Base-by-base conservation (phyloP, 2,888 invertebrate species). In the Bugulina stolonifera region DNA sequence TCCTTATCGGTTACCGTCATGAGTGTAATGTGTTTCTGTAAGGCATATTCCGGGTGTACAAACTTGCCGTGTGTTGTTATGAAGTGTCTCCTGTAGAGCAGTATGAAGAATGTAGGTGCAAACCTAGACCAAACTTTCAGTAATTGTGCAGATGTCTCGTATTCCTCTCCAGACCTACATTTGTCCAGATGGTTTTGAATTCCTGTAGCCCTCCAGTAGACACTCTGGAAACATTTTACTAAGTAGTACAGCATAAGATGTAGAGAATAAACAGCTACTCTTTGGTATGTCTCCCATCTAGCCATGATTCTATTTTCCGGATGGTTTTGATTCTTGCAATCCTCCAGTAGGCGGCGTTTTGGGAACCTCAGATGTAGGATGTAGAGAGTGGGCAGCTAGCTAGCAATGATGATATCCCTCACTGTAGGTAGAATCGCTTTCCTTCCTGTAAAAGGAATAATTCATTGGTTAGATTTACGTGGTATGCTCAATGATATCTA, bases 41-140 rank as follows among this genome's bases (percentile, higher is more conserved):
- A n/a, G n/a, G 55, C 10, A 55, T 55, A 55, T 25, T 55, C 55
- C 5, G 55, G 55, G 55, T 55, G 55, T 55, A 55, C 55, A 55
- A 23, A 25, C 22, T 55, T 23, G 3, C 5, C 55, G n/a, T 55
- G 55, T 55, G 55, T 25, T 43, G 43, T 10, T 43, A 43, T 10
- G 18, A 43, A 43, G 43, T 43, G 43, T 43, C 43, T 43, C 43
- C 5, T 5, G 23, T 55, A 18, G n/a, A 55, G 55, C 3, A 55
- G 3, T 5, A 23, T 25, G 25, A 55, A 23, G n/a, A 3, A 5
- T n/a, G 22, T 18, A 25, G 22, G n/a, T n/a, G 3, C 5, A 18
- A n/a, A 55, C 23, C 55, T 55, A 14, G 55, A 55, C 55, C 55
- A 55, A 23, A 55, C 55, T 25, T 55, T 55, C 10, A 55, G 55